Percentiles rank a stretch among this genome's conserved stretches.
Evolutionary conservation across 2,797 vertebrate genomes (phyloP).

Genomic region (Pangasius mekongensis): DNA sequence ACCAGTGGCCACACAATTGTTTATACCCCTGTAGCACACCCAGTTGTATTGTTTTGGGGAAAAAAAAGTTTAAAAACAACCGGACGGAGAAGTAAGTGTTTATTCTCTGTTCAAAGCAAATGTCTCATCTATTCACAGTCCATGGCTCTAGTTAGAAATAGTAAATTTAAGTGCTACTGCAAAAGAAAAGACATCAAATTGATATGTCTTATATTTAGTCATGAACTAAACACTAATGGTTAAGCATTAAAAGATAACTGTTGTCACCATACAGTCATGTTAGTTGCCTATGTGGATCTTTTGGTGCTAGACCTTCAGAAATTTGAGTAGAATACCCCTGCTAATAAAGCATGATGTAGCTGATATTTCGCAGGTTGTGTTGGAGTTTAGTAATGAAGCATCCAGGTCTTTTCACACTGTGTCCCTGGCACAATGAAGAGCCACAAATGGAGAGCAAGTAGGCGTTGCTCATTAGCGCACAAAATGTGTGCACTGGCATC

Average conservation of each 20-base stretch:
- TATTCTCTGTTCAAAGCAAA: background rate
- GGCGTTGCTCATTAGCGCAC: slow-evolving; percentile 45
- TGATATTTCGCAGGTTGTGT: slow-evolving; percentile 50
- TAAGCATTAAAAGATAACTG: background rate
- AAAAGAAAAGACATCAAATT: background rate
- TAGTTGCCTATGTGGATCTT: background rate
- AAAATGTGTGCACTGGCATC: slow-evolving; percentile 64
- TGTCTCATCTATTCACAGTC: background rate
- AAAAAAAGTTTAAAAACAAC: background rate
- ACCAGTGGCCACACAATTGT: too few species aligned
- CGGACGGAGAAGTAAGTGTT: background rate
- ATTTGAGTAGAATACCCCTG: background rate
- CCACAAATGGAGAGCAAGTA: slow-evolving; percentile 15
- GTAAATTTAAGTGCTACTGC: background rate
- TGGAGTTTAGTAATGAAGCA: slow-evolving; percentile 52
- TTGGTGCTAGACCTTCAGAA: background rate
- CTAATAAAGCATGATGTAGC: background rate
- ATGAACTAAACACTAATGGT: background rate
- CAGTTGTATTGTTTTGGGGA: too few species aligned
- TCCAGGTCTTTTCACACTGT: slow-evolving; percentile 18
- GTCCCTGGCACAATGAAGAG: slow-evolving; percentile 18
- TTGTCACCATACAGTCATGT: background rate
- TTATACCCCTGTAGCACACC: too few species aligned
- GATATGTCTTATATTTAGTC: background rate
- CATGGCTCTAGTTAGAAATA: background rate